Evolutionary conservation across 2,797 vertebrate species (phyloP).

Genomic region (Poeciliopsis paucimaculata): DNA sequence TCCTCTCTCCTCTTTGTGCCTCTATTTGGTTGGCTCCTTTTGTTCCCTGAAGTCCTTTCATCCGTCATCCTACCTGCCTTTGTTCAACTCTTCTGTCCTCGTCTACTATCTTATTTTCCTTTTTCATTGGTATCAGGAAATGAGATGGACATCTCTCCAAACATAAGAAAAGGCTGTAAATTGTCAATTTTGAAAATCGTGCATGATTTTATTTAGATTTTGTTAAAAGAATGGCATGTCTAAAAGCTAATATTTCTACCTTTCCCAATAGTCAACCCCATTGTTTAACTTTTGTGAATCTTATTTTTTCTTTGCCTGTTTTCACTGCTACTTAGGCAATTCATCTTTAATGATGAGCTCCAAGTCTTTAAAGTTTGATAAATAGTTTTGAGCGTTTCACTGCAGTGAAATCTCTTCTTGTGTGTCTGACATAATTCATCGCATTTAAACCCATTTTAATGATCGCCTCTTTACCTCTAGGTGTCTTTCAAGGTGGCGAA

Average conservation of each 20-base stretch:
- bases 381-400: background rate
- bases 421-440: background rate
- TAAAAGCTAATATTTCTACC: background rate
- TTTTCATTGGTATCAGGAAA: background rate
- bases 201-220: too few relatives aligned
- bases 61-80: background rate
- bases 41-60: background rate
- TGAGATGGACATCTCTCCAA: background rate
- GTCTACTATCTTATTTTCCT: background rate
- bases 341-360: background rate
- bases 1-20: background rate
- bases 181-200: background rate
- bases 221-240: background rate
- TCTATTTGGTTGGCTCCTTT: background rate
- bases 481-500: slow-evolving; percentile 92
- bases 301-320: background rate
- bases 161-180: background rate
- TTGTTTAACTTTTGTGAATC: too few relatives aligned
- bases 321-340: background rate
- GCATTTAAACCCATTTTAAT: background rate
- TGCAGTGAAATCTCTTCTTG: background rate
- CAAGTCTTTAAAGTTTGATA: background rate
- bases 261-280: background rate
- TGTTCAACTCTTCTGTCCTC: background rate
- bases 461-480: slow-evolving; percentile 60